These are phyloP conservation scores for Daboia siamensis DNA, from an alignment of 2,113 vertebrate genomes.

Conservation along the genomic window DNA sequence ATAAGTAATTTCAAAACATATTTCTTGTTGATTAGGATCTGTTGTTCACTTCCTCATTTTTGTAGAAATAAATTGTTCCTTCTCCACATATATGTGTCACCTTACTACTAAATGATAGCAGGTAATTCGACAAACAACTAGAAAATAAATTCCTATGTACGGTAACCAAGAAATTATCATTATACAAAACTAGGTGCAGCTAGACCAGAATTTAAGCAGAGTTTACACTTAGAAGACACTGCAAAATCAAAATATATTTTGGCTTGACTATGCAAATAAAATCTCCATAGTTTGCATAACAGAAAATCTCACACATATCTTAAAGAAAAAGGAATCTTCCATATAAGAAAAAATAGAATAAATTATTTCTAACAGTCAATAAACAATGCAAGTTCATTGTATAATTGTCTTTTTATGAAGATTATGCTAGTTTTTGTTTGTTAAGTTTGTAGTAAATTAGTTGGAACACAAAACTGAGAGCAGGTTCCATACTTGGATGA, in stretches of 20 bases:
- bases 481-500: background rate
- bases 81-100: constrained; percentile 58
- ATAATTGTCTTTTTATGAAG: background rate
- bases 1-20: constrained; percentile 57
- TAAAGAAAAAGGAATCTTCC: background rate
- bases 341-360: background rate
- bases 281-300: background rate
- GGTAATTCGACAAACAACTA: constrained; percentile 46
- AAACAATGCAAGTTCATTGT: background rate
- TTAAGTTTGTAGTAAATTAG: background rate
- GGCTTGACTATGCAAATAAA: background rate
- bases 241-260: background rate
- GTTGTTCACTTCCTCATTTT: constrained; percentile 51
- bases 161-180: constrained; percentile 20
- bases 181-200: constrained; percentile 35
- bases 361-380: background rate
- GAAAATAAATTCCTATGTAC: constrained; percentile 38
- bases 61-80: constrained; percentile 68
- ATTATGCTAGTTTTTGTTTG: background rate
- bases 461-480: background rate
- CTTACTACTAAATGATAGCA: constrained; percentile 62
- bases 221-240: constrained; percentile 15
- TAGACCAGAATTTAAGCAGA: background rate
- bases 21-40: constrained; percentile 50
- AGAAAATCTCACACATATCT: background rate